Conservation (phyloP, 2,113 vertebrate genomes). For the Tachycineta bicolor region DNA sequence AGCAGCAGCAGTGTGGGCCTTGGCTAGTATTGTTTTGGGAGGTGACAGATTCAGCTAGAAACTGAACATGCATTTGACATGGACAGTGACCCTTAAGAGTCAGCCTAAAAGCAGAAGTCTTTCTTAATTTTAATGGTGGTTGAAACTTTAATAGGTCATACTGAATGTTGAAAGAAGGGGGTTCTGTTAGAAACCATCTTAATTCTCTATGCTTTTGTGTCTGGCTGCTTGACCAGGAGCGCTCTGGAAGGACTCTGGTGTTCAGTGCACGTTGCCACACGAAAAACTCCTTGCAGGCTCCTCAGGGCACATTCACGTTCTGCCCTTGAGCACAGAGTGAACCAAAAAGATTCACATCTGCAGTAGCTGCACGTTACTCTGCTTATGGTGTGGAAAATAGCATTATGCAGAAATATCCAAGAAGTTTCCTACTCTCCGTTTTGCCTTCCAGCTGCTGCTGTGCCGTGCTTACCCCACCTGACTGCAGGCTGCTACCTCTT, state of each 20-base stretch:
- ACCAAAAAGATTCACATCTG: not conserved
- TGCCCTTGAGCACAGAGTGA: not conserved
- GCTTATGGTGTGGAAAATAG: not conserved
- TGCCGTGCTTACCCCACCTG: not conserved
- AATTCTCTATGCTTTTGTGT: not conserved
- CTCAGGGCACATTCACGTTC: not conserved
- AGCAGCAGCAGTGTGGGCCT: not conserved
- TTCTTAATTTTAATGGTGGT: not conserved
- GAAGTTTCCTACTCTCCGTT: not conserved
- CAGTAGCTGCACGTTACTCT: not conserved
- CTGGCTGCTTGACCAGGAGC: not conserved
- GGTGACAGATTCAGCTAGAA: not conserved
- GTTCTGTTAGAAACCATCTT: not conserved
- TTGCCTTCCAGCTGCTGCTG: not conserved
- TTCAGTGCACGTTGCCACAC: fast-evolving
- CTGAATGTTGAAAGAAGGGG: not conserved
- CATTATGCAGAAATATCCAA: not conserved
- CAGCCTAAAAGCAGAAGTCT: not conserved
- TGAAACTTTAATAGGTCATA: not conserved
- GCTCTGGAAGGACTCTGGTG: not conserved
- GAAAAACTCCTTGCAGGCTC: not conserved
- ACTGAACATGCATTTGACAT: not conserved
- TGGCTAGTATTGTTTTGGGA: not conserved
- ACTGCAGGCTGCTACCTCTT: not conserved
- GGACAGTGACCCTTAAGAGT: not conserved